Evolutionary conservation across 2,888 invertebrate genomes (phyloP).

Genomic region (Amphipoea oculea): DNA sequence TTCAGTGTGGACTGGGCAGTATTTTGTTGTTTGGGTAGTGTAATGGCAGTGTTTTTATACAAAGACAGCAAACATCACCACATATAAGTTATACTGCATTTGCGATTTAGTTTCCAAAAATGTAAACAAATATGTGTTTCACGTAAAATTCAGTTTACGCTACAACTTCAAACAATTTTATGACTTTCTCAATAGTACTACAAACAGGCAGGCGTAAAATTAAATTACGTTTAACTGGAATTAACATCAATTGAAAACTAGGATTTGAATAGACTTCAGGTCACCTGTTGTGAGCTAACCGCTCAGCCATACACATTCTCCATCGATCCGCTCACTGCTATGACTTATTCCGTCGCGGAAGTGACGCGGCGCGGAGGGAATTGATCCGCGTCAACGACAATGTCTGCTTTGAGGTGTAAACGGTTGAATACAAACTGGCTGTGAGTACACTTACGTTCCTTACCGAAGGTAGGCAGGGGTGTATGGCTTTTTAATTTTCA

Average conservation of each 20-base stretch:
- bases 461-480: background rate
- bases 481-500: background rate
- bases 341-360: constrained; percentile 35
- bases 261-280: background rate
- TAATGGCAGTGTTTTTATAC: background rate
- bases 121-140: background rate
- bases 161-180: background rate
- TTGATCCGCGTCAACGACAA: constrained; percentile 71
- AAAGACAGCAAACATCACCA: background rate
- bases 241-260: background rate
- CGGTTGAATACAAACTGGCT: constrained; percentile 1
- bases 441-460: background rate
- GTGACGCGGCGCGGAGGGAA: constrained; percentile 61
- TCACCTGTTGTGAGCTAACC: background rate
- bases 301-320: no score
- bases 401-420: constrained; percentile 23
- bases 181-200: background rate
- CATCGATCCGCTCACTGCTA: constrained; percentile 27
- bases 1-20: background rate
- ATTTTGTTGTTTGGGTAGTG: background rate
- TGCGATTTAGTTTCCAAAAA: background rate
- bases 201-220: background rate
- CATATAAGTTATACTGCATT: background rate
- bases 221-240: background rate
- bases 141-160: background rate